Percentiles rank a stretch among this genome's conserved stretches.
These are phyloP conservation scores for Cataglyphis altisquamis DNA, from an alignment of 2,888 invertebrate species.

Conservation along the genomic window DNA sequence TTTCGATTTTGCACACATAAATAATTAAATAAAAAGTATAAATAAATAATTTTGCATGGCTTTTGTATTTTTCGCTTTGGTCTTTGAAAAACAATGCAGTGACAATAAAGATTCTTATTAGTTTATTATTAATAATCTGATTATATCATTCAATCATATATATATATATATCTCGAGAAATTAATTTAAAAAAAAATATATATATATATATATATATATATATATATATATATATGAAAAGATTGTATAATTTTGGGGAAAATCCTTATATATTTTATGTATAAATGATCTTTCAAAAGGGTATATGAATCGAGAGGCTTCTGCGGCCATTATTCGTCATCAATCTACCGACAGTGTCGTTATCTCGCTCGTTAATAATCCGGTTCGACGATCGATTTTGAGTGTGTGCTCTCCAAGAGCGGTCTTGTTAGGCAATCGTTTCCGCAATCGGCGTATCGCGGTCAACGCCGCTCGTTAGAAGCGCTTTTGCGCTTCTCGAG, in stretches of 20 bases:
- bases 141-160: background rate
- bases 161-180: background rate
- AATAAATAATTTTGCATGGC: background rate
- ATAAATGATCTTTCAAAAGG: background rate
- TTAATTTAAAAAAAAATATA: background rate
- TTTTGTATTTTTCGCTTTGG: background rate
- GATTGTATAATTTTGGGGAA: background rate
- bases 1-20: background rate
- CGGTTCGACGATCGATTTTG: conserved; percentile 28
- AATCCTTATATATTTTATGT: background rate
- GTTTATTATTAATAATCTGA: background rate
- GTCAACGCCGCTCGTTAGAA: conserved; percentile 62
- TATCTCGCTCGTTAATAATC: conserved; percentile 44
- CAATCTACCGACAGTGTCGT: background rate
- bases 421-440: conserved; percentile 49
- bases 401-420: conserved; percentile 16
- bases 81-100: background rate
- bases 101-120: background rate
- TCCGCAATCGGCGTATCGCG: conserved; percentile 50
- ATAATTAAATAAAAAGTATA: too few relatives aligned
- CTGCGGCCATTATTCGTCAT: background rate
- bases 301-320: background rate
- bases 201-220: background rate
- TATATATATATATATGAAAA: too few relatives aligned
- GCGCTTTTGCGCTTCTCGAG: conserved; percentile 61